Evolutionary conservation across 2,797 vertebrate species (phyloP).

Genomic region (Parauchenoglanis ngamensis): DNA sequence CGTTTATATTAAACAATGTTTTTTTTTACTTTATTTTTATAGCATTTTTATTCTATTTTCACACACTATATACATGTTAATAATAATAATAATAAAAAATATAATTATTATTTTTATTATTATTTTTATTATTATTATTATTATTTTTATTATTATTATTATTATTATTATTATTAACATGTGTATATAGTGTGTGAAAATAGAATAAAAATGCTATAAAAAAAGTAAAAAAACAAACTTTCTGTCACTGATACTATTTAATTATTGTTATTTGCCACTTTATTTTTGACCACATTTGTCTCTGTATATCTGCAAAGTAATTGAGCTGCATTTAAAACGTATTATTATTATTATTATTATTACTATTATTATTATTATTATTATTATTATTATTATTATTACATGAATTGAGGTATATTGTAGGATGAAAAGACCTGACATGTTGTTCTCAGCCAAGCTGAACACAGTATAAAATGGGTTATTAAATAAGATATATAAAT

Average conservation of each 20-base stretch:
- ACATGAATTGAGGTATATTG: too few relatives aligned
- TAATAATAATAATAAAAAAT: too few relatives aligned
- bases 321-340: not conserved
- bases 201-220: not conserved
- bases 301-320: not conserved
- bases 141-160: not conserved
- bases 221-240: not conserved
- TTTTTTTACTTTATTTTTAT: not conserved
- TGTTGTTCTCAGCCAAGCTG: not conserved
- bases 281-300: not conserved
- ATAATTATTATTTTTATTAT: not conserved
- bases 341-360: not conserved
- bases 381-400: not conserved
- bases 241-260: not conserved
- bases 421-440: not conserved
- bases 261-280: too few relatives aligned
- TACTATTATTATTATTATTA: not conserved
- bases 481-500: not conserved
- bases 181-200: not conserved
- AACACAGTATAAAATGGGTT: not conserved
- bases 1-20: not conserved
- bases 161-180: too few relatives aligned
- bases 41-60: not conserved
- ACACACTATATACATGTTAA: not conserved
- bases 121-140: not conserved